These are phyloP conservation scores for Tachina lurida DNA, from an alignment of 2,888 invertebrate genomes.

Conservation along the genomic window DNA sequence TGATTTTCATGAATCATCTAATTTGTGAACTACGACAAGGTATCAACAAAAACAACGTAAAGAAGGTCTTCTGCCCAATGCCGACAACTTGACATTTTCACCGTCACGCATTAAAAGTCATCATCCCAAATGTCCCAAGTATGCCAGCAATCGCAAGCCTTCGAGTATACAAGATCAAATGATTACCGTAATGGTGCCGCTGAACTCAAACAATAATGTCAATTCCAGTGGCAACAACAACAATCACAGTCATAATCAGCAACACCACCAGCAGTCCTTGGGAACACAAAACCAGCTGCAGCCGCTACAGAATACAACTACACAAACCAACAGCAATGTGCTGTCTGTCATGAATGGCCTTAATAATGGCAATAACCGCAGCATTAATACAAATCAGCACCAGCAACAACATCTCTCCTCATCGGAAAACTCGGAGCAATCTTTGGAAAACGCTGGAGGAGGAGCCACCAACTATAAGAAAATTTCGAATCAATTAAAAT, in stretches of 20 bases:
- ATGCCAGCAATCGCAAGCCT: constrained; percentile 79
- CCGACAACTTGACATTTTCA: constrained; percentile 82
- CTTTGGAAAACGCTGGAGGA: constrained; percentile 75
- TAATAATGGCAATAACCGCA: constrained; percentile 51
- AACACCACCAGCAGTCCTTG: constrained; percentile 66
- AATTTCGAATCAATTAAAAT: constrained; percentile 74
- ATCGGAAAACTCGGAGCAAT: constrained; percentile 82
- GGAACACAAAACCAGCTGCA: constrained; percentile 66
- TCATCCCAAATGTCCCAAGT: constrained; percentile 83
- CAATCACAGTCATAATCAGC: constrained; percentile 72
- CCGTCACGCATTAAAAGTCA: constrained; percentile 83
- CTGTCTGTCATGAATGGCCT: constrained; percentile 65
- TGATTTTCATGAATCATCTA: constrained; percentile 33
- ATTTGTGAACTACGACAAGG: constrained; percentile 72
- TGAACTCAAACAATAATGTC: constrained; percentile 81
- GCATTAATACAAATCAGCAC: constrained; percentile 17
- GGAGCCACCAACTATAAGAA: constrained; percentile 77
- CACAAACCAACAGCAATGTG: constrained; percentile 65
- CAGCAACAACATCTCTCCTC: constrained; percentile 76
- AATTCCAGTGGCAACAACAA: constrained; percentile 73
- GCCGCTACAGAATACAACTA: constrained; percentile 61
- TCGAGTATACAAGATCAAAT: constrained; percentile 83
- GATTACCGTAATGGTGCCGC: constrained; percentile 83
- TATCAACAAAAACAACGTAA: constrained; percentile 82
- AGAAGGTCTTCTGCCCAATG: constrained; percentile 82